Evolutionary conservation across 2,888 invertebrate species (phyloP), one percentile per base, ranked within the genome.

Genomic region (Hecatera dysodea): DNA sequence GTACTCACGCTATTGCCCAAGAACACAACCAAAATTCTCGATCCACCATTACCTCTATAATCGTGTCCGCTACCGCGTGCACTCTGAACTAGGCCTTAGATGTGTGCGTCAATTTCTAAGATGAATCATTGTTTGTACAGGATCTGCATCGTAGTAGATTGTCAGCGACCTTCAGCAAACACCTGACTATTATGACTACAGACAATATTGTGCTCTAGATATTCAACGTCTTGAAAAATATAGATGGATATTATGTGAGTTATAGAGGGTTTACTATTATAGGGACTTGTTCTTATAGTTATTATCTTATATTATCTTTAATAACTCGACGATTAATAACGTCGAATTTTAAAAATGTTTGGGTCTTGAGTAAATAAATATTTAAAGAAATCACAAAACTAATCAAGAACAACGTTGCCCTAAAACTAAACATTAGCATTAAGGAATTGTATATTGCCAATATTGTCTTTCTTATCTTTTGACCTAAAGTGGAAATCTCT

Each of bases 171-270:
- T 77, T 77, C 75, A 29, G 22, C 29, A 7, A 22, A 62, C 77
- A 77, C 76, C 75, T 77, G 80, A 67, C 62, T 44, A 15, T 29
- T 55, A 36, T 78, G 73, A 77, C 78, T 77, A 55, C 70, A 78
- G 33, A 39, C 12, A 22, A 4, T 22, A 9, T n/a, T 29, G 29
- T 33, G 22, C 15, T 60, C 42, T 70, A 70, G 15, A 48, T 70
- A 71, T 33, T 73, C 39, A 48, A 22, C 46, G 33, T 42, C 46
- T 60, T 27, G 39, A 39, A 27, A 46, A 48, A 56, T 61, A 33
- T 33, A 29, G 22, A n/a, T 53, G 9, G 55, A 19, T 55, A 15
- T 6, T 44, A n/a, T n/a, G 9, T 17, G 19, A 22, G 19, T 22
- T 29, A 12, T 52, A 17, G 42, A 29, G 39, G 15, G 39, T 39